Percentiles rank a stretch among this genome's conserved stretches.
Evolutionary conservation across 2,888 invertebrate species (phyloP).

Genomic region (Scaptomyza flava): DNA sequence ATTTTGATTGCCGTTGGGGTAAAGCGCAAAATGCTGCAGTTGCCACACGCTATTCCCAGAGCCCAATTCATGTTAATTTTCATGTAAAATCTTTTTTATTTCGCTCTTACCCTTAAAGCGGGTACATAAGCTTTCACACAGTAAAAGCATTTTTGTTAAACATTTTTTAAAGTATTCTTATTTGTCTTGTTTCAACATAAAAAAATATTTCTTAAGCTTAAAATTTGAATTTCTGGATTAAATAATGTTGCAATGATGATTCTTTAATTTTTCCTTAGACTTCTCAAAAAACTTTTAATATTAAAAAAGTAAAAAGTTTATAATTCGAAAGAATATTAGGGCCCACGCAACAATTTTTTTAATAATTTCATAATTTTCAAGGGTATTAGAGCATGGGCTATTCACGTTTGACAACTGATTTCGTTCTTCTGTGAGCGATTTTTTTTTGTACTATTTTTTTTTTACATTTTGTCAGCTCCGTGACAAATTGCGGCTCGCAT

Average conservation of each 20-base stretch:
- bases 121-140: background rate
- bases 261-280: no score
- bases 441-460: conserved; percentile 1
- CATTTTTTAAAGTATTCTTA: no score
- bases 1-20: conserved; percentile 12
- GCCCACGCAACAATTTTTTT: no score
- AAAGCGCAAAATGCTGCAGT: conserved; percentile 18
- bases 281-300: no score
- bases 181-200: no score
- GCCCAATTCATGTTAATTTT: conserved; percentile 52
- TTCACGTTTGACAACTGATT: background rate
- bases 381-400: background rate
- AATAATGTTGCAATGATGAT: no score
- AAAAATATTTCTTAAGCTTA: no score
- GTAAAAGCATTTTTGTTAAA: no score
- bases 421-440: background rate
- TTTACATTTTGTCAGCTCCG: conserved; percentile 30
- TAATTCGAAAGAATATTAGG: no score
- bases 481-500: conserved; percentile 61
- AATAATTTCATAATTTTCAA: background rate
- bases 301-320: no score
- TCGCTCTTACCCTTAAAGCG: background rate
- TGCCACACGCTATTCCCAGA: conserved; percentile 3
- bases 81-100: conserved; percentile 5
- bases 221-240: no score